Base-by-base conservation (phyloP, 2,797 vertebrate species). In the Lagodon rhomboides region DNA sequence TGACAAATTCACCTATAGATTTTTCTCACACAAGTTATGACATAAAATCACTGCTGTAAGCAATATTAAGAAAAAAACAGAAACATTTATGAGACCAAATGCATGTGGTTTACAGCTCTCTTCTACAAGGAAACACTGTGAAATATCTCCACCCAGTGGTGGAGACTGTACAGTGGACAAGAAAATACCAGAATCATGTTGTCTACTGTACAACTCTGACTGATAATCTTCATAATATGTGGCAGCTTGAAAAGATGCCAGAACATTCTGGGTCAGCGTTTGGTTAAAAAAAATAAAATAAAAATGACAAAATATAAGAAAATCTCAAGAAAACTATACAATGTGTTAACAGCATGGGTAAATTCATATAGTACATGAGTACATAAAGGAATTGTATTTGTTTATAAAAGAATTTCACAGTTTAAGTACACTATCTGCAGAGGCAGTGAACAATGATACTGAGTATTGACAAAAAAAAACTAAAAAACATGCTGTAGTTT, bases 91-190 rank as follows among this genome's bases (percentile, higher is more conserved):
- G 23, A 47, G 7, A n/a, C 5, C 18, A 50, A 59, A 43, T 30
- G 20, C 12, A 8, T 51, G 1, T 30, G 11, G 18, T 23, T 22
- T n/a, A 9, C 12, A 38, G 8, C 9, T 11, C 17, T 56, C n/a
- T 60, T 68, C 41, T 47, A 9, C 13, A 7, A 22, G 3, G 4
- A 17, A 17, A 30, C 17, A 13, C 17, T 55, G 47, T 64, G 6
- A 61, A 78, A 73, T 49, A 59, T 1, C 63, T 10, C 73, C 77
- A 75, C 63, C 85, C 46, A 69, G 75, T 83, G 78, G 68, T 43
- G 12, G 12, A 54, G 27, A 11, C 49, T 22, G 27, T 11, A 43
- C 43, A 44, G 38, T 44, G 13, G 12, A 44, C 11, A 20, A 51
- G 49, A 58, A 62, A 13, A 38, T 20, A 25, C 1, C 1, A 2